phyloP scores from a whole-genome alignment of 2,888 invertebrate genomes.

The Gymnoscelis rufifasciata region DNA sequence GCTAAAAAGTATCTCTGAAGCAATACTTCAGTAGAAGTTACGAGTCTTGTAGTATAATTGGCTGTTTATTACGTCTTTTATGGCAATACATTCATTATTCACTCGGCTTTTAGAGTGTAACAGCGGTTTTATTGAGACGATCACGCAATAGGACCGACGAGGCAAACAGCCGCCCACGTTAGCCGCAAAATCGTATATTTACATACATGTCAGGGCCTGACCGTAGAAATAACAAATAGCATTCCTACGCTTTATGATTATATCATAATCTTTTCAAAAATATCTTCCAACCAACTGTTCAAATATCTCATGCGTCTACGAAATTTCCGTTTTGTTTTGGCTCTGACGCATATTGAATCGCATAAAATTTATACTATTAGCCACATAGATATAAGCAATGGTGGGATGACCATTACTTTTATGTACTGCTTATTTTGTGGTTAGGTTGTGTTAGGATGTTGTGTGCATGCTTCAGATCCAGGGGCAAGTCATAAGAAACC shows the following conservation, averaged over 20 bases:
- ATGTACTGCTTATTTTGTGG: too few species aligned
- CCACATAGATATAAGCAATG: too few species aligned
- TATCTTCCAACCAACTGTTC: not conserved
- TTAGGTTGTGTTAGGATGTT: too few species aligned
- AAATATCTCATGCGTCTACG: slow-evolving; percentile 1
- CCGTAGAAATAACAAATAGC: slow-evolving; percentile 25
- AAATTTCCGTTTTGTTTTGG: not conserved
- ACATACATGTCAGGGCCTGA: slow-evolving; percentile 35
- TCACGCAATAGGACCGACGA: slow-evolving; percentile 69
- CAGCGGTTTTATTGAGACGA: slow-evolving; percentile 66
- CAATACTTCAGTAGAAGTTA: not conserved
- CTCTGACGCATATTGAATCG: too few species aligned
- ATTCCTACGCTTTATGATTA: slow-evolving; percentile 18
- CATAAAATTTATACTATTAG: too few species aligned
- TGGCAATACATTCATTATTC: slow-evolving; percentile 39
- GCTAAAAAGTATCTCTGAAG: not conserved
- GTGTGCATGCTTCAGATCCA: too few species aligned
- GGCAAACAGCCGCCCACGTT: slow-evolving; percentile 72
- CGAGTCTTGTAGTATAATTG: not conserved
- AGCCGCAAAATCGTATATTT: slow-evolving; percentile 45
- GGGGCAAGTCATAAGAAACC: too few species aligned
- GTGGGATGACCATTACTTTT: too few species aligned
- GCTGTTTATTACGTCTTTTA: slow-evolving; percentile 1
- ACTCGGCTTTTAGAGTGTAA: slow-evolving; percentile 42
- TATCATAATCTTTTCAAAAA: slow-evolving; percentile 12